These are phyloP conservation scores for Diabrotica virgifera DNA, from an alignment of 1,140 invertebrate genomes.

Conservation along the genomic window DNA sequence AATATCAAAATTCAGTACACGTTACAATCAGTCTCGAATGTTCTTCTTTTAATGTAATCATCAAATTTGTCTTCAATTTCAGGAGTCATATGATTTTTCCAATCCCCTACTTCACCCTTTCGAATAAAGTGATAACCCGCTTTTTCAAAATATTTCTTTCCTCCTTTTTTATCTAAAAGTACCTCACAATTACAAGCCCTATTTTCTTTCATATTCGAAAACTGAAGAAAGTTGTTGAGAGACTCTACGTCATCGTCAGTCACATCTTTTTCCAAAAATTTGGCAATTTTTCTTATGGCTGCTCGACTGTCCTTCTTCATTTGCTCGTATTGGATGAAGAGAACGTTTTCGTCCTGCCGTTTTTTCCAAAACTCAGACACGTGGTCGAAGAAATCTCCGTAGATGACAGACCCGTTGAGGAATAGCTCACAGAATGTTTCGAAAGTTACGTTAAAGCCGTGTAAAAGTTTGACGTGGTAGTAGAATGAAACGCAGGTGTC, in stretches of 20 bases:
- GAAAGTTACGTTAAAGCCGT: constrained; percentile 68
- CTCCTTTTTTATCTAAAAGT: constrained; percentile 56
- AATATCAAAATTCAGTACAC: constrained; percentile 46
- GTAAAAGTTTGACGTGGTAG: constrained; percentile 75
- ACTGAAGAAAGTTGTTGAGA: constrained; percentile 74
- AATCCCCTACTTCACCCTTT: constrained; percentile 80
- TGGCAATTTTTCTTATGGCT: constrained; percentile 64
- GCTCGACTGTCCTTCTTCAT: constrained; percentile 70
- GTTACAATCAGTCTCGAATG: constrained; percentile 60
- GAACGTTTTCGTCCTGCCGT: constrained; percentile 70
- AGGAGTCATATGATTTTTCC: constrained; percentile 75
- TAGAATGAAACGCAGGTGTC: constrained; percentile 91
- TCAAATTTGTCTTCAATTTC: constrained; percentile 71
- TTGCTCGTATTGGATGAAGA: constrained; percentile 84
- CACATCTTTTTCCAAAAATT: constrained; percentile 68
- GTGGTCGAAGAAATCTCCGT: constrained; percentile 59
- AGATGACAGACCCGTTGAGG: constrained; percentile 55
- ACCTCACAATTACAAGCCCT: constrained; percentile 63
- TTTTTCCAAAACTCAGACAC: constrained; percentile 70
- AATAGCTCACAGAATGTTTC: constrained; percentile 82
- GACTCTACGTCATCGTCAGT: constrained; percentile 61
- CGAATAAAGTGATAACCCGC: constrained; percentile 68
- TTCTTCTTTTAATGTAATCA: constrained; percentile 67
- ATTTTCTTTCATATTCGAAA: constrained; percentile 79
- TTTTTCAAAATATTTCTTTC: constrained; percentile 52